Evolutionary conservation across 2,113 vertebrate species (phyloP), one percentile per base, ranked within the genome.

Genomic region (Geococcyx californianus): DNA sequence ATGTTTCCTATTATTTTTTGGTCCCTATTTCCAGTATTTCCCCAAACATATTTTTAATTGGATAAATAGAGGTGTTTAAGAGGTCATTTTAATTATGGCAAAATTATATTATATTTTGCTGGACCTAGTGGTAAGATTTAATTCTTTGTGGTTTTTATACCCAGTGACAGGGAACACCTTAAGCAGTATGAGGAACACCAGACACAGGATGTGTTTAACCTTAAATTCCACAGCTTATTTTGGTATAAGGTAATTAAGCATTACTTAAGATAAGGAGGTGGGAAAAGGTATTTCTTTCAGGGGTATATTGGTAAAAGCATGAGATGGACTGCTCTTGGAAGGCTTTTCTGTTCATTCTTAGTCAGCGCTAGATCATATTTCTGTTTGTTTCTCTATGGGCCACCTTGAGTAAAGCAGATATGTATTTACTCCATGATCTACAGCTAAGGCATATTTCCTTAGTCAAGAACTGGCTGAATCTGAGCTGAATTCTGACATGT

Each of bases 371-470:
- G 73, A 73, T 97, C 93, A 89, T 90, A 78, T 96, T 97, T 97
- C 94, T 94, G 52, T 93, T 97, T 95, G 89, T 91, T 97, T 95
- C 95, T 96, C 93, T 62, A 24, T 3, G n/a, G 91, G 24, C 63
- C 82, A 87, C 86, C 96, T 34, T 82, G 87, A 90, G 87, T 36
- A 89, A 86, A 96, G 89, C 34, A 96, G 92, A 62, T 73, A 87
- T 16, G 55, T 77, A 93, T 95, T 96, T 80, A 86, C 70, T 80
- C 52, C 54, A 2, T 90, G 96, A 97, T 95, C 74, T 95, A 87
- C 84, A 93, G 89, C 88, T 80, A 75, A 85, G 52, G 29, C 21
- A 12, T 36, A 78, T 94, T 97, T 96, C 68, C 84, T 93, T 85
- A 75, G 77, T 2, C 28, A 67, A 87, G 77, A 90, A 24, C 66